Evolutionary conservation across 2,113 vertebrate genomes (phyloP).

Genomic region (Rhegmatorhina hoffmannsi): DNA sequence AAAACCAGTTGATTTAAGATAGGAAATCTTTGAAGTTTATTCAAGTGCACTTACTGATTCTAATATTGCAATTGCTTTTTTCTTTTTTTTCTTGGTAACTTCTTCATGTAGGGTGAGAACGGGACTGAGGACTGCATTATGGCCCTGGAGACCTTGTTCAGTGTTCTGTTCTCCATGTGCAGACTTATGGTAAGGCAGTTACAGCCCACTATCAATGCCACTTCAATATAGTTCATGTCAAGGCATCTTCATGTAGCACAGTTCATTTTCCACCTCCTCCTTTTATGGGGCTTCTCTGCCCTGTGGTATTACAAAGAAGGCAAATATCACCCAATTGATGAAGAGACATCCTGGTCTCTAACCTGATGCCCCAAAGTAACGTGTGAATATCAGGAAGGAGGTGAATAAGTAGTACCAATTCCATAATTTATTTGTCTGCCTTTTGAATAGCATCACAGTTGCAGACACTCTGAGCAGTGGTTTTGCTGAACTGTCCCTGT

Average conservation of each 20-base stretch:
- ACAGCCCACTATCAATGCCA: neutral
- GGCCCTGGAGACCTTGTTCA: constrained; percentile 95
- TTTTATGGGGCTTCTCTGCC: neutral
- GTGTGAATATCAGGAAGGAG: neutral
- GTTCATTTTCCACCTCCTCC: neutral
- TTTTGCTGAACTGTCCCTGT: neutral
- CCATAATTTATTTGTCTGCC: neutral
- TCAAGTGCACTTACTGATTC: neutral
- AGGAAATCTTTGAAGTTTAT: neutral
- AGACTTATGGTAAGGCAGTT: constrained; percentile 92
- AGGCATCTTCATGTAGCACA: neutral
- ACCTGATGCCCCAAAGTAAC: neutral
- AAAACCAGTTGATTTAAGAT: neutral
- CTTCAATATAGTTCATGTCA: neutral
- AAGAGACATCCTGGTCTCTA: neutral
- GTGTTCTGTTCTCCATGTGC: constrained; percentile 96
- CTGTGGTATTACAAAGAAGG: neutral
- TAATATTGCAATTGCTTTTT: neutral
- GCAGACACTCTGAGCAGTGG: neutral
- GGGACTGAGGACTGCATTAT: constrained; percentile 89
- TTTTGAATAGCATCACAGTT: neutral
- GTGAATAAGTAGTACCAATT: neutral
- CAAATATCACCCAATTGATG: neutral
- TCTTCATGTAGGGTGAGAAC: constrained; percentile 84
- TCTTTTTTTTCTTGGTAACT: neutral